Evolutionary conservation across 2,797 vertebrate species (phyloP).

Genomic region (Phyllotis vaccarum): DNA sequence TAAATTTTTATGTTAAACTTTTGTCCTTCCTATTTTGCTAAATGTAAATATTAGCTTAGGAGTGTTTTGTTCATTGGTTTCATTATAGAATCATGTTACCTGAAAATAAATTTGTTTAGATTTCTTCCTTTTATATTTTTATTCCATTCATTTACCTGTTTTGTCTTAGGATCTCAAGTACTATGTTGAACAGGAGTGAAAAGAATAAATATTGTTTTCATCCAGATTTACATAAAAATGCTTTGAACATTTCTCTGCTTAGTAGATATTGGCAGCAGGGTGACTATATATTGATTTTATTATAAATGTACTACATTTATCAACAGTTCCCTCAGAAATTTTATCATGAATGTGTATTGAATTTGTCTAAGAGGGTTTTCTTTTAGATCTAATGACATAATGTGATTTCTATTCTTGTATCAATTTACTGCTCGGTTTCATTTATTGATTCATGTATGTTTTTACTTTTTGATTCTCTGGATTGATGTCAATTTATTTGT

Average conservation of each 20-base stretch:
- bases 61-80: too few relatives aligned
- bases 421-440: background rate
- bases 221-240: background rate
- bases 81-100: background rate
- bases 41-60: background rate
- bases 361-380: background rate
- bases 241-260: background rate
- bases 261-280: background rate
- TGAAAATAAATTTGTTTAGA: background rate
- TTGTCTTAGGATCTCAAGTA: background rate
- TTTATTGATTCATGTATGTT: background rate
- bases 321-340: background rate
- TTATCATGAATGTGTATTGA: background rate
- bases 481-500: background rate
- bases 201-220: background rate
- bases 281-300: background rate
- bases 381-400: background rate
- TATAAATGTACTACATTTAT: background rate
- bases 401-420: background rate
- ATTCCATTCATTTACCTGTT: background rate
- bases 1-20: background rate
- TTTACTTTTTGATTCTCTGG: background rate
- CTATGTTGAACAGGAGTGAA: background rate
- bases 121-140: background rate
- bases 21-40: background rate